Evolutionary conservation across 2,888 invertebrate species (phyloP).

Genomic region (Synanthedon tipuliformis): DNA sequence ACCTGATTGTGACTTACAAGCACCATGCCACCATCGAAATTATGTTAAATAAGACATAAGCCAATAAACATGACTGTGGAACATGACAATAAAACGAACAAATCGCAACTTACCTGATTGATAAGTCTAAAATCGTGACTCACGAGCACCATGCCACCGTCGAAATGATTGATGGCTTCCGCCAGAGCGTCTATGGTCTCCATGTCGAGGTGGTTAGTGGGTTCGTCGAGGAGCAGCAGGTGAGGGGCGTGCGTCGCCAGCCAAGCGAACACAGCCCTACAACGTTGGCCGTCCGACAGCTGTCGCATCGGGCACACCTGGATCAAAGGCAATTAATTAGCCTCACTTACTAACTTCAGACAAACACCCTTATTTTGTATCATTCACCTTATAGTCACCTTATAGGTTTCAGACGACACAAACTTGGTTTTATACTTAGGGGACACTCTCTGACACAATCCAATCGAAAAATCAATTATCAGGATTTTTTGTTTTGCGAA

Average conservation of each 20-base stretch:
- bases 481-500: too few species aligned
- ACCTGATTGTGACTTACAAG: too few species aligned
- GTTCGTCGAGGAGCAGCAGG: conserved; percentile 83
- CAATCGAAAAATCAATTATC: too few species aligned
- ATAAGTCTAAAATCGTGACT: conserved; percentile 99
- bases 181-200: conserved; percentile 98
- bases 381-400: too few species aligned
- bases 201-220: conserved; percentile 97
- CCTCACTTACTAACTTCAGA: not conserved
- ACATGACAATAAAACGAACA: too few species aligned
- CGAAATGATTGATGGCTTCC: conserved; percentile 97
- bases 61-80: too few species aligned
- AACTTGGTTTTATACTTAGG: too few species aligned
- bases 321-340: not conserved
- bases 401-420: too few species aligned
- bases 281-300: conserved; percentile 96
- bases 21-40: too few species aligned
- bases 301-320: conserved; percentile 94
- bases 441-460: too few species aligned
- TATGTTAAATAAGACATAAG: too few species aligned
- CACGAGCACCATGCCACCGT: conserved; percentile 98
- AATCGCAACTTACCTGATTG: conserved; percentile 80
- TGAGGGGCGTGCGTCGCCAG: conserved; percentile 98
- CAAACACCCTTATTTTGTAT: too few species aligned
- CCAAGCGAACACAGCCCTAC: conserved; percentile 99